A percentile compares a stretch with the other conserved stretches of the same genome.
Conservation (phyloP, 2,797 vertebrate species). For the Mormyrops boulengeri region DNA sequence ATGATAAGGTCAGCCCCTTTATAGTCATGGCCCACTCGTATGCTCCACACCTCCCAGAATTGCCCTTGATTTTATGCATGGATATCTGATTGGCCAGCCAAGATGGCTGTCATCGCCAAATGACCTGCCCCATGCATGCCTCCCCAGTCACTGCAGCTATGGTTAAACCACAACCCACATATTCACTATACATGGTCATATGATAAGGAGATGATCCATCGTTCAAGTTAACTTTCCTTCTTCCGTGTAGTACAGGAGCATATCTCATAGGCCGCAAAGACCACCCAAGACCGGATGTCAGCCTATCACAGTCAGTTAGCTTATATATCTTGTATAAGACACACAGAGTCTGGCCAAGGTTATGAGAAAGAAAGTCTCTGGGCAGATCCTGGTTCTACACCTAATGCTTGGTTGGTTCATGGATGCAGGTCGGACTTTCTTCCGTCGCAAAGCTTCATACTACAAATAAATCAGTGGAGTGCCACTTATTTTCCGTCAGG, state of each 20-base stretch:
- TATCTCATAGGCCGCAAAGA: not conserved
- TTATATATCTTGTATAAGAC: not conserved
- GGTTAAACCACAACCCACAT: not conserved
- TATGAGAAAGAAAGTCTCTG: not conserved
- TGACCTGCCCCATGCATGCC: not conserved
- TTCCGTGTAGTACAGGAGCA: not conserved
- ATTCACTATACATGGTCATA: not conserved
- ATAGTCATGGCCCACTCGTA: not conserved
- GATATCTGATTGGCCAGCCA: not conserved
- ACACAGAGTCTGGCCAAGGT: not conserved
- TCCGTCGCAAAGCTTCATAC: not conserved
- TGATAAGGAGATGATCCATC: not conserved
- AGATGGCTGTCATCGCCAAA: not conserved
- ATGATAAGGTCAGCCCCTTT: not conserved
- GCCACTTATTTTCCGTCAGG: not conserved
- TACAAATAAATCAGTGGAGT: conserved; percentile 1
- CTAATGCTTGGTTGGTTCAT: not conserved
- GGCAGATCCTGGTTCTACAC: not conserved
- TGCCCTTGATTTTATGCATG: not conserved
- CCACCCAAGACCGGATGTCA: not conserved
- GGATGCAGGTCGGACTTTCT: not conserved
- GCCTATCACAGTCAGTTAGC: not conserved
- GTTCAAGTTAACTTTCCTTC: not conserved
- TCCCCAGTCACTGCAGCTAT: not conserved
- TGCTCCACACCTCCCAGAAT: not conserved